Base-by-base conservation (phyloP, 2,888 invertebrate genomes). In the Gymnosoma rotundatum region DNA sequence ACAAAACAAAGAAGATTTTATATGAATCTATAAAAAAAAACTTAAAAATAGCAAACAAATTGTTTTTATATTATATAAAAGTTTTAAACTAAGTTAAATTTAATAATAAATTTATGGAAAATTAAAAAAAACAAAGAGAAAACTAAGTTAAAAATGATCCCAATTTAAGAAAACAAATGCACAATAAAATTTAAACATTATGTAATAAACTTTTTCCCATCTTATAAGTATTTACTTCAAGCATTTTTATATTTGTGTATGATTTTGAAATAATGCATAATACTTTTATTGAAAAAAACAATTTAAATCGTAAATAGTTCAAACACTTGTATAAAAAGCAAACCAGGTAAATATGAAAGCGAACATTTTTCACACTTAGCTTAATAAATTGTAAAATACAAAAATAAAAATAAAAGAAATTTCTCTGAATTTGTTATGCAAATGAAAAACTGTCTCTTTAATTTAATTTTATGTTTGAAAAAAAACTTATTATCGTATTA, bases 401-500 rank as follows among this genome's bases (percentile, higher is more conserved):
- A 88, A 89, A 87, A 88, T 89, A 87, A 90, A 90, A 90, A 90
- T 90, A 91, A 91, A 91, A 90, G 88, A 91, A 90, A 91, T 92
- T 91, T 91, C 90, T 91, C 91, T 91, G 92, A 91, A 91, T 91
- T 91, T 91, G 91, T 91, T 92, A 91, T 91, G 91, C 92, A 91
- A 91, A 91, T 91, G 91, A 89, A 88, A 88, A 52, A 25, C 6
- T n/a, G 36, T n/a, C n/a, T n/a, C n/a, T n/a, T n/a, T n/a, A n/a
- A n/a, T n/a, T n/a, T n/a, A n/a, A n/a, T n/a, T n/a, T n/a, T n/a
- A n/a, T n/a, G n/a, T n/a, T n/a, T n/a, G n/a, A n/a, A n/a, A n/a
- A n/a, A n/a, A n/a, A n/a, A n/a, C n/a, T n/a, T n/a, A n/a, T n/a
- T n/a, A n/a, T n/a, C n/a, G n/a, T n/a, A n/a, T n/a, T n/a, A n/a